A percentile compares a stretch with the other conserved stretches of the same genome.
phyloP scores from a whole-genome alignment of 2,888 invertebrate genomes.

The Trachelus iudaicus region DNA sequence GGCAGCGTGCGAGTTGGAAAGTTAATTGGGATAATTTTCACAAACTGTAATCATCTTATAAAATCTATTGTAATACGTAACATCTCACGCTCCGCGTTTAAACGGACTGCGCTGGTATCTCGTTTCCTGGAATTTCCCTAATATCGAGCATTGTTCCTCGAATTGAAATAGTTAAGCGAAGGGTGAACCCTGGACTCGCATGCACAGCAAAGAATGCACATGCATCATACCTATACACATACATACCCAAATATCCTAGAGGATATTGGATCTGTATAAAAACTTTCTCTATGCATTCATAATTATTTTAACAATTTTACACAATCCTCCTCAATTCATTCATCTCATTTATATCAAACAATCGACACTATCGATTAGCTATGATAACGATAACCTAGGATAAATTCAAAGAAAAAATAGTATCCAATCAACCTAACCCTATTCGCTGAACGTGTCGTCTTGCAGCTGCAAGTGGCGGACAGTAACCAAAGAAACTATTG shows the following conservation, averaged over 20 bases:
- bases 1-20: neutral
- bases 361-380: neutral
- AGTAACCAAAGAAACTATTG: conserved; percentile 52
- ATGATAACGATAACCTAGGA: no score
- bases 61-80: neutral
- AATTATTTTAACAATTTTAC: neutral
- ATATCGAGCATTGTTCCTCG: conserved; percentile 49
- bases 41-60: neutral
- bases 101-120: neutral
- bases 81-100: neutral
- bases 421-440: neutral
- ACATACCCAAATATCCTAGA: neutral
- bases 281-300: neutral
- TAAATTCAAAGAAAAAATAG: neutral
- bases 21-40: neutral
- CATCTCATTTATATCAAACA: neutral
- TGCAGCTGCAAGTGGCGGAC: conserved; percentile 45
- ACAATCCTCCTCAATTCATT: neutral
- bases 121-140: conserved; percentile 36
- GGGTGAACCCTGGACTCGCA: neutral
- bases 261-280: no score
- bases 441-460: neutral
- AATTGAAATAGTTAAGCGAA: conserved; percentile 48
- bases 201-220: neutral
- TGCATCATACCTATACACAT: neutral